phyloP scores from a whole-genome alignment of 2,888 invertebrate genomes.

The Galerucella nymphaeae region DNA sequence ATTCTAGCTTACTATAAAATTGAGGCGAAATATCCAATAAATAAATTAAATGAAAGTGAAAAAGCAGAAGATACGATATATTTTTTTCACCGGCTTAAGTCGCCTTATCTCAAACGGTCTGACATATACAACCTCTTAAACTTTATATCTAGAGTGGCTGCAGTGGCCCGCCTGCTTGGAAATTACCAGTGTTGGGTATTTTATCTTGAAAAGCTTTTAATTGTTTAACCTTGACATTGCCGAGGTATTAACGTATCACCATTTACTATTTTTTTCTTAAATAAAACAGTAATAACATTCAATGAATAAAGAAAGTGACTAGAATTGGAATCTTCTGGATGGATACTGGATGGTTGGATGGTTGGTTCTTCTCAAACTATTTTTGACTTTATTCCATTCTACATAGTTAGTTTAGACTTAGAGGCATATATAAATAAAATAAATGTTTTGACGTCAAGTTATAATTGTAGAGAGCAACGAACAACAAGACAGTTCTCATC shows the following conservation, averaged over 20 bases:
- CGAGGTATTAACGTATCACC: not conserved
- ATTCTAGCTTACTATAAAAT: too few species aligned
- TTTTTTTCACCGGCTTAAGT: slow-evolving; percentile 15
- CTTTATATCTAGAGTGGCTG: slow-evolving; percentile 21
- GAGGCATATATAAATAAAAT: too few species aligned
- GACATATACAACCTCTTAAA: slow-evolving; percentile 24
- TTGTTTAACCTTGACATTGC: slow-evolving; percentile 13
- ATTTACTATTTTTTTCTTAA: too few species aligned
- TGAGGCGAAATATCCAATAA: slow-evolving; percentile 9
- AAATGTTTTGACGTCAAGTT: not conserved
- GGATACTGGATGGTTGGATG: too few species aligned
- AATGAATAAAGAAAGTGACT: too few species aligned
- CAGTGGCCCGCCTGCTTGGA: slow-evolving; percentile 4
- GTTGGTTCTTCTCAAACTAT: too few species aligned
- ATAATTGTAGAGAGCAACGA: slow-evolving; percentile 14
- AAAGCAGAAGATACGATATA: slow-evolving; percentile 4
- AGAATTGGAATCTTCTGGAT: too few species aligned
- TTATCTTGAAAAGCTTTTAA: slow-evolving; percentile 14
- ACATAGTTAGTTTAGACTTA: too few species aligned
- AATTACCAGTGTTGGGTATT: slow-evolving; percentile 1
- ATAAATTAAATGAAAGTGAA: slow-evolving; percentile 19
- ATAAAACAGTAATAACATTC: too few species aligned
- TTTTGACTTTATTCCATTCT: too few species aligned
- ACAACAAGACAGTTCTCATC: slow-evolving; percentile 26
- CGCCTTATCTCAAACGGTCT: slow-evolving; percentile 14